These are phyloP conservation scores for Girardinichthys multiradiatus DNA, from an alignment of 2,113 vertebrate genomes.

Conservation along the genomic window DNA sequence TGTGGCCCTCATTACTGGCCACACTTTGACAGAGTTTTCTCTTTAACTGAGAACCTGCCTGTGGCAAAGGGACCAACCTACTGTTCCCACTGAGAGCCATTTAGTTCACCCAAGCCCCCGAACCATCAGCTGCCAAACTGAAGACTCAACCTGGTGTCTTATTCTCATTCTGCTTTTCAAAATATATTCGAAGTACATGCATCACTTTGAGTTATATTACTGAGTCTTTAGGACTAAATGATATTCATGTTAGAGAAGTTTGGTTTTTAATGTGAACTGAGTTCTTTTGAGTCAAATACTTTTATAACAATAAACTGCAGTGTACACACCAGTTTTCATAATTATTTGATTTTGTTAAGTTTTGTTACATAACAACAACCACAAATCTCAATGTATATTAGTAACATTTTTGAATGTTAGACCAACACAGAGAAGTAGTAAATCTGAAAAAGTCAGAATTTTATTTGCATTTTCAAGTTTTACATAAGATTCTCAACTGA, in stretches of 20 bases:
- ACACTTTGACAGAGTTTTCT: slow-evolving; percentile 63
- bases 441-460: too few relatives aligned
- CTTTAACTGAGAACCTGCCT: slow-evolving; percentile 66
- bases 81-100: slow-evolving; percentile 54
- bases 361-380: too few relatives aligned
- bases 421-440: too few relatives aligned
- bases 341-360: too few relatives aligned
- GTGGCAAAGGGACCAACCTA: slow-evolving; percentile 59
- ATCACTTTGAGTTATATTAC: neutral
- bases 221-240: neutral
- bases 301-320: too few relatives aligned
- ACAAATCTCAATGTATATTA: too few relatives aligned
- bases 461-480: too few relatives aligned
- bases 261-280: too few relatives aligned
- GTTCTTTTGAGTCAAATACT: too few relatives aligned
- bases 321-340: too few relatives aligned
- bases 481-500: too few relatives aligned
- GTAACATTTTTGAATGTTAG: too few relatives aligned
- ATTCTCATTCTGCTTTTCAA: slow-evolving; percentile 55
- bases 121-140: slow-evolving; percentile 47
- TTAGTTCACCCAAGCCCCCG: slow-evolving; percentile 50
- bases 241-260: neutral
- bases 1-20: slow-evolving; percentile 78
- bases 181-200: neutral
- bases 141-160: slow-evolving; percentile 63